Base-by-base conservation (phyloP, 2,888 invertebrate genomes). In the Thyatira batis region DNA sequence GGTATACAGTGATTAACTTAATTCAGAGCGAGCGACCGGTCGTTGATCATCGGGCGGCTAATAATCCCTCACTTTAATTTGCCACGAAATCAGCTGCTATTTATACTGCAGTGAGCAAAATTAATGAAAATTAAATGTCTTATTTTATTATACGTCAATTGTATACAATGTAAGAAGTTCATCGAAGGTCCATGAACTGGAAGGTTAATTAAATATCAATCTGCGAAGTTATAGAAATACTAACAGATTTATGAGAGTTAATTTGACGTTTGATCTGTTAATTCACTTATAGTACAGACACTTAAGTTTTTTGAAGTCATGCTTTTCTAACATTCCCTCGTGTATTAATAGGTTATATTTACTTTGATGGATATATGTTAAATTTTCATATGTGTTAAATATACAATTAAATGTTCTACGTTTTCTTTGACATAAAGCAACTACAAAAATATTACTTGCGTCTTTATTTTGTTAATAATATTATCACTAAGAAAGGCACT, bases 51-150 rank as follows among this genome's bases (percentile, higher is more conserved):
- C 54, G 64, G 60, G 58, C 54, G 63, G 69, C 69, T 73, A 74
- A 75, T 78, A 76, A 77, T 71, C 67, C 72, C 67, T 68, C 73
- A 69, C 69, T 73, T 74, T 78, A 80, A 82, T 82, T n/a, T 79
- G 73, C 69, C 75, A 74, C 72, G 64, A 76, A 80, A 82, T 80
- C 78, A 77, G 73, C 70, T 72, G 73, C 72, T 75, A 73, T 80
- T 77, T 77, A 71, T 71, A 66, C 61, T 60, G 57, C 56, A 62
- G 53, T 53, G 60, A 57, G 11, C 28, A 48, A 33, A 39, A 39
- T 13, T 13, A 39, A 33, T 33, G 5, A 1, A n/a, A n/a, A n/a
- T n/a, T 28, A 28, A 4, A 33, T 33, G n/a, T 33, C 3, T 13
- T 39, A 17, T 4, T 17, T 39, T 39, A 39, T 17, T 17, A 39